phyloP scores from a whole-genome alignment of 2,888 invertebrate species.

The Caenorhabditis sp. region DNA sequence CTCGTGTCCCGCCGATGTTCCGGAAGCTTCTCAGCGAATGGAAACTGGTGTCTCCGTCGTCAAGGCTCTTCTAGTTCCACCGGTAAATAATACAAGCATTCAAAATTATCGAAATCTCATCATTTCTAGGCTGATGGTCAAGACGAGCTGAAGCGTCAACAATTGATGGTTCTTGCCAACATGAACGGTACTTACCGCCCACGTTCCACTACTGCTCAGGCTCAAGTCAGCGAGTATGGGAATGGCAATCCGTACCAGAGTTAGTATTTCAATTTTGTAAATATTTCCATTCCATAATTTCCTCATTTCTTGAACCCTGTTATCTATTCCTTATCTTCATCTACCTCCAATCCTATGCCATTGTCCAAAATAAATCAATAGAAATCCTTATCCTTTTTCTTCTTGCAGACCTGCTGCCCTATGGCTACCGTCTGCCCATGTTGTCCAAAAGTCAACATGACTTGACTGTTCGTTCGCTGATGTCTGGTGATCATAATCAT shows the following conservation, averaged over 20 bases:
- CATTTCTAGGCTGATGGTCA: slow-evolving; percentile 60
- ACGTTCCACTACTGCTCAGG: slow-evolving; percentile 15
- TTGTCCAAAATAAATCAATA: slow-evolving; percentile 17
- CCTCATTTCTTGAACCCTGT: neutral
- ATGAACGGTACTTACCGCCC: slow-evolving; percentile 62
- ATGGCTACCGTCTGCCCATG: slow-evolving; percentile 57
- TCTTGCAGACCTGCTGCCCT: slow-evolving; percentile 59
- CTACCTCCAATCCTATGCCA: neutral
- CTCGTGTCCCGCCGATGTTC: slow-evolving; percentile 42
- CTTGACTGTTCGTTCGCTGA: slow-evolving; percentile 19
- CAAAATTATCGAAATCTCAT: too few relatives aligned
- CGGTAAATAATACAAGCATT: too few relatives aligned
- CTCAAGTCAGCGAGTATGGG: slow-evolving; percentile 30
- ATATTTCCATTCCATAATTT: neutral
- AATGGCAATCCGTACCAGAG: slow-evolving; percentile 50
- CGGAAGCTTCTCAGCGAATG: slow-evolving; percentile 34
- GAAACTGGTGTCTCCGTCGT: slow-evolving; percentile 33
- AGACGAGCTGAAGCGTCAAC: slow-evolving; percentile 63
- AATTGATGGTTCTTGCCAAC: slow-evolving; percentile 57
- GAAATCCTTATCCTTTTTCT: neutral
- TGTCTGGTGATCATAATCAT: slow-evolving; percentile 1
- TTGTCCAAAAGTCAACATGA: slow-evolving; percentile 35
- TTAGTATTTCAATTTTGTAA: slow-evolving; percentile 39
- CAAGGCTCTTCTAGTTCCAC: slow-evolving; percentile 49
- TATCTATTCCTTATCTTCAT: slow-evolving; percentile 4